phyloP scores from a whole-genome alignment of 1,140 invertebrate species.

The Macrotrachela quadricornifera region DNA sequence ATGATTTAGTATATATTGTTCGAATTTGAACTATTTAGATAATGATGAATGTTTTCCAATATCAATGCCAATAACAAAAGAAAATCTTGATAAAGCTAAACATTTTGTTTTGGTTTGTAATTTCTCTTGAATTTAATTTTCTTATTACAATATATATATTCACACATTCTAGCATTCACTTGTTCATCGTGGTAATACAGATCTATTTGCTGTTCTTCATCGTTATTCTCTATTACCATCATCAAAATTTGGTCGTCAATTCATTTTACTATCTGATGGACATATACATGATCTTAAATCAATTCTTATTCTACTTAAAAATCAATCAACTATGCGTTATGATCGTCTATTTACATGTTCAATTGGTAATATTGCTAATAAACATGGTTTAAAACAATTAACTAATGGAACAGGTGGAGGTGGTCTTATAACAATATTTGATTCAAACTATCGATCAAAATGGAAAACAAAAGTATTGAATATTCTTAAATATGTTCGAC shows the following conservation, averaged over 20 bases:
- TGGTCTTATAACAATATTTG: conserved; percentile 16
- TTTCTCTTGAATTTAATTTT: too few relatives aligned
- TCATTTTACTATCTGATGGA: conserved; percentile 23
- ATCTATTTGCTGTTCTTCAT: conserved; percentile 17
- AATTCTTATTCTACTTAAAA: conserved; percentile 9
- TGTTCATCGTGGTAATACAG: conserved; percentile 15
- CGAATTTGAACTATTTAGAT: too few relatives aligned
- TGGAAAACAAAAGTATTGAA: conserved; percentile 22
- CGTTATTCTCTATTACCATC: conserved; percentile 16
- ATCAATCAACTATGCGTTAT: neutral
- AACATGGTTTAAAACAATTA: conserved; percentile 19
- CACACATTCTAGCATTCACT: too few relatives aligned
- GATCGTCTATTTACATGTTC: conserved; percentile 3
- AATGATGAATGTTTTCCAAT: conserved; percentile 15
- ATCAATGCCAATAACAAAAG: conserved; percentile 10
- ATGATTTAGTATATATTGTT: too few relatives aligned
- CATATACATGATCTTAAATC: conserved; percentile 19
- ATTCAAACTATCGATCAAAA: conserved; percentile 21
- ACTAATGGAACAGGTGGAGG: conserved; percentile 15
- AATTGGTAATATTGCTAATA: conserved; percentile 17
- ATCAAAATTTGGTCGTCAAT: conserved; percentile 14
- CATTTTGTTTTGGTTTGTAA: too few relatives aligned
- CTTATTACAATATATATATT: too few relatives aligned
- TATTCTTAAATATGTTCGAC: conserved; percentile 17
- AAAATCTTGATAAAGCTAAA: too few relatives aligned